Evolutionary conservation across 2,888 invertebrate species (phyloP), one percentile per base, ranked within the genome.

Genomic region (Psylliodes chrysocephalus): DNA sequence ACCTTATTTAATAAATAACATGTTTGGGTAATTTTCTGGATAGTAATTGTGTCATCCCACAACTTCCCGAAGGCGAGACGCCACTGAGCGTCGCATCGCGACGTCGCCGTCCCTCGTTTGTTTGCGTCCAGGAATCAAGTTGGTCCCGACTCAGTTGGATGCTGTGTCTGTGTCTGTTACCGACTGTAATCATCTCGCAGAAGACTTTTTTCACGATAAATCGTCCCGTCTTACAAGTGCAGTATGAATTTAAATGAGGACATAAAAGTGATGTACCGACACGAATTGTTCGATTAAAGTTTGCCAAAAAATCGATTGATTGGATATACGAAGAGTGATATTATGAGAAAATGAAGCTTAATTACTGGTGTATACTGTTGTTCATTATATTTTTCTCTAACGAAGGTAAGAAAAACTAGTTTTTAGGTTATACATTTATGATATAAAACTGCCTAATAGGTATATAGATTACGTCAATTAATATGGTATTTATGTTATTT

Each of bases 281-380:
- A 5, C 2, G 8, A n/a, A 8, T 33, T 33, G 6, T 6, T 8
- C 2, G 2, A 10, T 33, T 10, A 10, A 33, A 6, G 6, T 8
- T 6, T 10, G 33, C 5, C 2, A 3, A 33, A 10, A 33, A 33
- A n/a, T 8, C 8, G 2, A 35, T 35, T 3, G 5, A 12, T 14
- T 14, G 14, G 4, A 33, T 33, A 10, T 33, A 10, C 14, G 35
- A 35, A 8, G 19, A 12, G n/a, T 14, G 22, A n/a, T 14, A 49
- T 14, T 57, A 57, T 57, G 57, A 35, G 25, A 57, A 33, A 22
- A 57, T 57, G 57, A 57, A 22, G 47, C 14, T 46, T 5, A 33
- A 38, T 47, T 47, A 19, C 12, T 57, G 47, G 57, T 57, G 57
- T 33, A 22, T 57, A 35, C 35, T 57, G 38, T 17, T 57, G 18